Conservation (phyloP, 2,888 invertebrate genomes). For the Drosophila affinis region DNA sequence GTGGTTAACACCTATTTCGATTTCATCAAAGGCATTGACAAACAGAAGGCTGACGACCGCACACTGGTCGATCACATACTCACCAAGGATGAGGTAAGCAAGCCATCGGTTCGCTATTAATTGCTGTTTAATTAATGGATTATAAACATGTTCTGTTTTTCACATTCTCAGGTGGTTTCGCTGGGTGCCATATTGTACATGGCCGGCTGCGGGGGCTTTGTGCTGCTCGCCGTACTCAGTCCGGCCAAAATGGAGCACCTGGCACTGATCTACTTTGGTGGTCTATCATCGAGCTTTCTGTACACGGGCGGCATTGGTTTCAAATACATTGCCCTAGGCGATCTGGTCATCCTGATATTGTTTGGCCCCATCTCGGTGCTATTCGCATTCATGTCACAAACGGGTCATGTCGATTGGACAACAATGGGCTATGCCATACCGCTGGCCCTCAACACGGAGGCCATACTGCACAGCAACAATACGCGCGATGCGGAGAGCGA, state of each 20-base stretch:
- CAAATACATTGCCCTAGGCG: slow-evolving; percentile 97
- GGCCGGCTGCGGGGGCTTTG: slow-evolving; percentile 93
- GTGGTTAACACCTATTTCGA: slow-evolving; percentile 98
- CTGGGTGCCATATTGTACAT: slow-evolving; percentile 94
- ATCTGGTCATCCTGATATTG: slow-evolving; percentile 94
- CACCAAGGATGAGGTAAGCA: slow-evolving; percentile 87
- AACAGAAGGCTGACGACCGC: slow-evolving; percentile 95
- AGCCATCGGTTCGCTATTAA: not conserved
- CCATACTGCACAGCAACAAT: slow-evolving; percentile 97
- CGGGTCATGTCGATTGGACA: slow-evolving; percentile 94
- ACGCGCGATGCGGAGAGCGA: slow-evolving; percentile 96
- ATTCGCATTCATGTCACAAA: slow-evolving; percentile 96
- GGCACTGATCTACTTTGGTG: slow-evolving; percentile 97
- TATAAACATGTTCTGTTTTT: slow-evolving; percentile 10
- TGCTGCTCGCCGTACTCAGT: slow-evolving; percentile 90
- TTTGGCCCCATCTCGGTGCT: slow-evolving; percentile 97
- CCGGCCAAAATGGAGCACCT: slow-evolving; percentile 97
- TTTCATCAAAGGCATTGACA: slow-evolving; percentile 96
- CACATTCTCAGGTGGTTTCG: slow-evolving; percentile 89
- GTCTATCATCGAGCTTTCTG: slow-evolving; percentile 96
- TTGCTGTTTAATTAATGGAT: slow-evolving; percentile 2
- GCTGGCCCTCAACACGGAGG: slow-evolving; percentile 96
- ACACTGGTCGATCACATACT: slow-evolving; percentile 97
- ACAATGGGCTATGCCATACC: slow-evolving; percentile 97
- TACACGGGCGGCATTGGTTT: slow-evolving; percentile 98